These are phyloP conservation scores for Struthio camelus DNA, from an alignment of 2,113 vertebrate species.

Conservation along the genomic window DNA sequence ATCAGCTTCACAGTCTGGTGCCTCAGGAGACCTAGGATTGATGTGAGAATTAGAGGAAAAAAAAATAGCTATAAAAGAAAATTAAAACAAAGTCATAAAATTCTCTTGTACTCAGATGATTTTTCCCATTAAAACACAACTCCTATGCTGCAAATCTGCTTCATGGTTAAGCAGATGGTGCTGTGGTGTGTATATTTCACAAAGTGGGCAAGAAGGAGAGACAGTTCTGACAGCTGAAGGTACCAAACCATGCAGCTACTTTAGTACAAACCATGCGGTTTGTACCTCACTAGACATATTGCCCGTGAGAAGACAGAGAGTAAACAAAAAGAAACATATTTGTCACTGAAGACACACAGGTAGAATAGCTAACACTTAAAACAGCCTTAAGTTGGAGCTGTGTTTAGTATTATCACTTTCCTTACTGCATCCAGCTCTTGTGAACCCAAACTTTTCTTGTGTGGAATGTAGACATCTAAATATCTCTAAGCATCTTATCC, in stretches of 20 bases:
- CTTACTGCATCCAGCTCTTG: background rate
- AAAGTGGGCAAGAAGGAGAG: background rate
- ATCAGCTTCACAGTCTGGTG: background rate
- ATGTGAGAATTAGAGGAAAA: background rate
- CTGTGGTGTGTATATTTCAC: background rate
- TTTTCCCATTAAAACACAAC: background rate
- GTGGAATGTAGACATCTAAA: background rate
- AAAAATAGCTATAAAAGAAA: background rate
- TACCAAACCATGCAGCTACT: slow-evolving; percentile 6
- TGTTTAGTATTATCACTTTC: background rate
- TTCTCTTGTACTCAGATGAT: background rate
- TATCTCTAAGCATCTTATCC: background rate
- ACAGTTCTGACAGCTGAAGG: slow-evolving; percentile 22
- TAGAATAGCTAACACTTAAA: background rate
- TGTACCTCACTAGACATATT: background rate
- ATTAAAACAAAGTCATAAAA: background rate
- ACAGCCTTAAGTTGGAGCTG: background rate
- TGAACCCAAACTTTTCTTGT: background rate
- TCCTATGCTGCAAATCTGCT: background rate
- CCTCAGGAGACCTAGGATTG: background rate
- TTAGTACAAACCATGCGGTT: background rate
- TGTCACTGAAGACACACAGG: background rate
- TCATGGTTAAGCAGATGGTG: slow-evolving; percentile 18
- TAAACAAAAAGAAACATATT: background rate
- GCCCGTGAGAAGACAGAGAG: background rate